A percentile compares a stretch with the other conserved stretches of the same genome.
Conservation (phyloP, 2,797 vertebrate genomes). For the Galagoides demidoff region DNA sequence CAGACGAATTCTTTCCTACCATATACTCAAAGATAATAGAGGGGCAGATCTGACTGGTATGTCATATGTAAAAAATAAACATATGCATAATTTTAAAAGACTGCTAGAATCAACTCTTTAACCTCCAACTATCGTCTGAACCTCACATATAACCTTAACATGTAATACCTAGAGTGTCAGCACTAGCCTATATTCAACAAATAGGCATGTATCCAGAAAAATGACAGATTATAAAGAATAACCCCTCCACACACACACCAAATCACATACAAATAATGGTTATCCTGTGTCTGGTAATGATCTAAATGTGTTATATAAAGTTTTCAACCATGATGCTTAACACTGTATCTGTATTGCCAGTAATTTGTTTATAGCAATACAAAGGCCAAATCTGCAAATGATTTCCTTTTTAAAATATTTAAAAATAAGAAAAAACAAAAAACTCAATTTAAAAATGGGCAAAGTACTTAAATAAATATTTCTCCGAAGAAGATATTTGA, state of each 20-base stretch:
- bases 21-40: not conserved
- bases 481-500: not conserved
- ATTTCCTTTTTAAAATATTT: not conserved
- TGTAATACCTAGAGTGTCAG: not conserved
- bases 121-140: not conserved
- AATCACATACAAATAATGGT: not conserved
- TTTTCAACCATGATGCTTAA: not conserved
- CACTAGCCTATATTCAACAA: not conserved
- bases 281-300: not conserved
- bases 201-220: not conserved
- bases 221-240: not conserved
- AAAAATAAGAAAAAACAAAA: not conserved
- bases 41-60: not conserved
- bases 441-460: not conserved
- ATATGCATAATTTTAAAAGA: not conserved
- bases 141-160: not conserved
- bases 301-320: not conserved
- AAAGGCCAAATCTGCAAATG: not conserved
- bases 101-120: not conserved
- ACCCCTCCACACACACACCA: not conserved
- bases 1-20: not conserved
- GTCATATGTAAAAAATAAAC: not conserved
- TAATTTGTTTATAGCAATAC: not conserved
- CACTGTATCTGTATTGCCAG: not conserved
- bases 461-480: not conserved